These are phyloP conservation scores for Myiotriccus ornatus DNA, from an alignment of 2,797 vertebrate genomes.

Conservation along the genomic window DNA sequence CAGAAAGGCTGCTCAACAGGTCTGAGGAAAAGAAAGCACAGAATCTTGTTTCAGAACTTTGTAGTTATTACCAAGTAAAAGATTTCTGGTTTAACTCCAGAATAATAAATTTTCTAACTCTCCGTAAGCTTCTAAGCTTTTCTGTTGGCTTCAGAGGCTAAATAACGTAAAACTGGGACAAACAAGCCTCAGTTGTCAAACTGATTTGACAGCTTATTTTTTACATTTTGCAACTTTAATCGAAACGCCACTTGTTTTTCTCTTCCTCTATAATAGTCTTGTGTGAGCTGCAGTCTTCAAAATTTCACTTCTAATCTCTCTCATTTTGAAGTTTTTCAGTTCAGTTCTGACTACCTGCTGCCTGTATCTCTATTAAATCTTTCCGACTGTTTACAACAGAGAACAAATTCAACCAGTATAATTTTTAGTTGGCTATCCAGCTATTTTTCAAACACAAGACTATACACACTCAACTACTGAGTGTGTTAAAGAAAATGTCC, in stretches of 20 bases:
- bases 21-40: neutral
- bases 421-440: constrained; percentile 18
- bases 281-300: neutral
- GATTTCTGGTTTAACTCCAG: neutral
- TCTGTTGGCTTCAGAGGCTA: constrained; percentile 20
- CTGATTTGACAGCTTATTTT: constrained; percentile 36
- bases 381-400: constrained; percentile 37
- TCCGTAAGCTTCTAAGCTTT: constrained; percentile 12
- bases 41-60: neutral
- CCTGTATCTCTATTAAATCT: constrained; percentile 48
- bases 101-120: constrained; percentile 21
- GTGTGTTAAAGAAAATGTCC: neutral
- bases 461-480: neutral
- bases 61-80: neutral
- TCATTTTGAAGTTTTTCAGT: constrained; percentile 26
- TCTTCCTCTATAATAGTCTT: neutral
- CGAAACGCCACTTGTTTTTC: constrained; percentile 27
- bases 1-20: neutral
- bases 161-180: constrained; percentile 45
- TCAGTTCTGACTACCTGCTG: neutral
- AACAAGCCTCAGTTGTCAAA: constrained; percentile 41
- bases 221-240: constrained; percentile 46
- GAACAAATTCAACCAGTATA: constrained; percentile 7
- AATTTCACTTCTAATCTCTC: constrained; percentile 47
- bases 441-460: constrained; percentile 31